Base-by-base conservation (phyloP, 2,888 invertebrate species). In the Apomyelois bistriatella region DNA sequence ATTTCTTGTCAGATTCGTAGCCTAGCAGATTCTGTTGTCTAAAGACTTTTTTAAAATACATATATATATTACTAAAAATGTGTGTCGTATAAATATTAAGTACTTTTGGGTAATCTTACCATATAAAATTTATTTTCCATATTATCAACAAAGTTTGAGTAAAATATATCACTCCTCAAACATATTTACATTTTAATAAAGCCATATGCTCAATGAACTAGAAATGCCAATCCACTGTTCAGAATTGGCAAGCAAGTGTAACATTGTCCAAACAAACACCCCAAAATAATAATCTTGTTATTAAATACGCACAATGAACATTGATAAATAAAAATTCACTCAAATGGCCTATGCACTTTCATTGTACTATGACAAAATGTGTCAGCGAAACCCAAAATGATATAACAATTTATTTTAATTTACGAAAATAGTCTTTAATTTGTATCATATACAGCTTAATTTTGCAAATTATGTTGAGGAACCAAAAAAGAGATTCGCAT, bases 271-370 rank as follows among this genome's bases (percentile, higher is more conserved):
- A 40, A 40, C 16, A 40, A 35, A 35, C 16, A 30, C 40, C 49
- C 49, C 40, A 30, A 30, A 50, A 41, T 40, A 50, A 50, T 50
- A 50, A 50, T 50, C 52, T 37, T 37, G 51, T 51, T 51, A 83
- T 73, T 75, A 75, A 73, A 67, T 66, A 68, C 67, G 65, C 68
- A 76, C 80, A 83, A 80, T 79, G 75, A 74, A 64, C 72, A 57
- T 72, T 69, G 58, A 66, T 64, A 81, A 82, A 83, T 79, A 82
- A 79, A 82, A 77, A 78, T 74, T 77, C 74, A 72, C 72, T 76
- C 70, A 77, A 76, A 80, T 72, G 64, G 64, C 65, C 68, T 68
- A 65, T 66, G 66, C 70, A 68, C 67, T 68, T 61, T 67, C 61
- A 61, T 71, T 70, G 69, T 66, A 64, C 65, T 59, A 64, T 49